A percentile compares a stretch with the other conserved stretches of the same genome.
Conservation (phyloP, 2,113 vertebrate genomes). For the Urocolius indicus region DNA sequence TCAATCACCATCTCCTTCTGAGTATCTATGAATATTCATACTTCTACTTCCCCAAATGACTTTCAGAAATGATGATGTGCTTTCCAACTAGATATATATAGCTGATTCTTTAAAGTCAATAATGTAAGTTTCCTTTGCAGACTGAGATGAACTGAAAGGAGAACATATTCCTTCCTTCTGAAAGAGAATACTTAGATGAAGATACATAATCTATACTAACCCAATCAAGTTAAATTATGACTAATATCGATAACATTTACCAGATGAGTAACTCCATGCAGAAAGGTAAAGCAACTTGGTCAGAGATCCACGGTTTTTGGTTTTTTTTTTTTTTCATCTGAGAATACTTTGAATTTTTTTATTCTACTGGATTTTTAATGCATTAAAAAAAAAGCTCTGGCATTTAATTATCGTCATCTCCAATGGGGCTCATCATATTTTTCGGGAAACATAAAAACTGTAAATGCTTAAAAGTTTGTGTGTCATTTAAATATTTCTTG, state of each 20-base stretch:
- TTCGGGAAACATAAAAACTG: neutral
- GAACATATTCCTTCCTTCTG: rapidly evolving
- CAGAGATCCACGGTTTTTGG: rapidly evolving
- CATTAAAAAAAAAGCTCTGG: neutral
- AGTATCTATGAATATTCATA: slow-evolving; percentile 9
- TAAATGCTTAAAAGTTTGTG: neutral
- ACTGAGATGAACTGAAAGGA: neutral
- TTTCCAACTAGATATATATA: neutral
- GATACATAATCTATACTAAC: neutral
- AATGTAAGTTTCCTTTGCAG: rapidly evolving
- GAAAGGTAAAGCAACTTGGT: neutral
- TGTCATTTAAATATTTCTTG: neutral
- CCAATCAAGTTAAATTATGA: neutral
- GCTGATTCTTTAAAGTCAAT: neutral
- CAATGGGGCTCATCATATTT: neutral
- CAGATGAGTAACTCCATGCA: neutral
- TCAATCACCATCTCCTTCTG: neutral
- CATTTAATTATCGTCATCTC: neutral
- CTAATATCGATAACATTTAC: neutral
- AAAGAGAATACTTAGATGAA: neutral
- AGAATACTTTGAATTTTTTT: neutral
- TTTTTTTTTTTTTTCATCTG: neutral
- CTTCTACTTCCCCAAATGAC: neutral
- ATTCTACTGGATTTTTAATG: neutral
- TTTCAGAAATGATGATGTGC: neutral